Evolutionary conservation across 2,888 invertebrate genomes (phyloP).

Genomic region (Synanthedon vespiformis): DNA sequence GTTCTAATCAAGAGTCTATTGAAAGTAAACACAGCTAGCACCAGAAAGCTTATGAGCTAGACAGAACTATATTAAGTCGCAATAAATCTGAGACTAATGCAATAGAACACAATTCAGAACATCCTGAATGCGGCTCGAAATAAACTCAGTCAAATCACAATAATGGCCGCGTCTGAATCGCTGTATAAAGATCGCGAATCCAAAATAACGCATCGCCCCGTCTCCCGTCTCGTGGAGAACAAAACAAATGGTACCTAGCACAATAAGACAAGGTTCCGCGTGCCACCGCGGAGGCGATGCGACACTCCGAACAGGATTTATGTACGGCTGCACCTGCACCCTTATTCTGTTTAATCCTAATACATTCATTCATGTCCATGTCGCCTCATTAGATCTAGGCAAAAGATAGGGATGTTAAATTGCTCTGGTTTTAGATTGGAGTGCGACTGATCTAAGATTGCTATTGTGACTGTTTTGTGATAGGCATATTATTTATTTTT

Average conservation of each 20-base stretch:
- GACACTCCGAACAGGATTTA: slow-evolving; percentile 19
- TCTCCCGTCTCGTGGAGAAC: slow-evolving; percentile 21
- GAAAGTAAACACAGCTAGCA: not conserved
- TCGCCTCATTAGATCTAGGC: not conserved
- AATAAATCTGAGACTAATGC: not conserved
- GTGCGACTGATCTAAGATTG: not conserved
- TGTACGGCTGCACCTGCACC: slow-evolving; percentile 4
- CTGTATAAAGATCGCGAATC: slow-evolving; percentile 31
- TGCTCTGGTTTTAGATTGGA: not conserved
- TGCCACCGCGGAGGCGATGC: slow-evolving; percentile 39
- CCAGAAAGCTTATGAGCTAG: not conserved
- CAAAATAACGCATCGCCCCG: slow-evolving; percentile 47
- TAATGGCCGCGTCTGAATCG: slow-evolving; percentile 6
- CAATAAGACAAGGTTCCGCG: slow-evolving; percentile 65
- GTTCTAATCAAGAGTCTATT: not conserved
- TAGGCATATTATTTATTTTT: no score
- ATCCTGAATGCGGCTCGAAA: slow-evolving; percentile 1
- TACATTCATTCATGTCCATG: slow-evolving; percentile 6
- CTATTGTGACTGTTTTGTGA: not conserved
- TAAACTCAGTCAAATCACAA: not conserved
- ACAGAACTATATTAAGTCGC: not conserved
- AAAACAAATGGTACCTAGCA: slow-evolving; percentile 43
- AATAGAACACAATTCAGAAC: not conserved
- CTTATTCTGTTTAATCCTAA: slow-evolving; percentile 1
- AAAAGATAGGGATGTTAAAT: not conserved